These are phyloP conservation scores for Rhimphoctona megacephalus DNA, from an alignment of 2,888 invertebrate genomes.

Conservation along the genomic window DNA sequence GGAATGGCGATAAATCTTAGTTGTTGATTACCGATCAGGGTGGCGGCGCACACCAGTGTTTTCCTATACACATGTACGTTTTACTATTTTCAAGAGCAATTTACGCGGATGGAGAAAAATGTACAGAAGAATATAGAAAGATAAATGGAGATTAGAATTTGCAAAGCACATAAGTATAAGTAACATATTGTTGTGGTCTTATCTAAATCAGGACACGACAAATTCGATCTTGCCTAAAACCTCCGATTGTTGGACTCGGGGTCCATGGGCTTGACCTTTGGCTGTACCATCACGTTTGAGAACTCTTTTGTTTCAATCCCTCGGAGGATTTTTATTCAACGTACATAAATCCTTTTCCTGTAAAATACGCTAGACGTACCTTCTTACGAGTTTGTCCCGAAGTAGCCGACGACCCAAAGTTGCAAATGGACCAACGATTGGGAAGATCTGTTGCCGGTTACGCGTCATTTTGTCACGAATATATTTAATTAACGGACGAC, in stretches of 20 bases:
- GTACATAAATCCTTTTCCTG: conserved; percentile 1
- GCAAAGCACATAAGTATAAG: not conserved
- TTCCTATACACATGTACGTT: conserved; percentile 20
- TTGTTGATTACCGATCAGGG: conserved; percentile 50
- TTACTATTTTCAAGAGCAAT: conserved; percentile 39
- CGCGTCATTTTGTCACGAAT: conserved; percentile 79
- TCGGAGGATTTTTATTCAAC: not conserved
- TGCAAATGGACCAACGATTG: conserved; percentile 85
- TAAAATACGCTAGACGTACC: conserved; percentile 81
- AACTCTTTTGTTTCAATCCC: not conserved
- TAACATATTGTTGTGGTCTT: not conserved
- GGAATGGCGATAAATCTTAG: conserved; percentile 55
- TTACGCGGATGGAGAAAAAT: conserved; percentile 53
- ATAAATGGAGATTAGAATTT: not conserved
- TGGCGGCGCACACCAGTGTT: conserved; percentile 30
- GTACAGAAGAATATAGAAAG: conserved; percentile 9
- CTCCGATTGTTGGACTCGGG: not conserved
- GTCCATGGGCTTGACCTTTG: not conserved
- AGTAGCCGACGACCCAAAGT: conserved; percentile 86
- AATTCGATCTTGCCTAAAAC: not conserved
- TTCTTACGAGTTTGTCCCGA: conserved; percentile 86
- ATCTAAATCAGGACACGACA: not conserved
- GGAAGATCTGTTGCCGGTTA: conserved; percentile 86
- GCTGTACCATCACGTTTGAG: not conserved
- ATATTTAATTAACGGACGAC: conserved; percentile 3